phyloP scores from a whole-genome alignment of 2,797 vertebrate genomes.

The Margarornis squamiger region DNA sequence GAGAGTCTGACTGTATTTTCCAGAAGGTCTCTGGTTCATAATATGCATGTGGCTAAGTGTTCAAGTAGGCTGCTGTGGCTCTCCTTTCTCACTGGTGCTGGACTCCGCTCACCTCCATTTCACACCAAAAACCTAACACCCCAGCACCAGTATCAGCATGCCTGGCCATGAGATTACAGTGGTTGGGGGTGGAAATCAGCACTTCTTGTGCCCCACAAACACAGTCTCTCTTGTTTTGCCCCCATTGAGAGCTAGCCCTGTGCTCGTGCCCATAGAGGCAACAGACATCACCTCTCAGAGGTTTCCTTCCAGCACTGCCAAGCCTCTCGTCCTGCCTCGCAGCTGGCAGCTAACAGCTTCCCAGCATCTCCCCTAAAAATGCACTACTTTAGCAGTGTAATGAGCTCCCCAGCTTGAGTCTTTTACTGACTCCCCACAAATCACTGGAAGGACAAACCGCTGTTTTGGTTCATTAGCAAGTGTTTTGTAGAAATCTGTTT shows the following conservation, averaged over 20 bases:
- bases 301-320: not conserved
- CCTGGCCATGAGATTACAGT: not conserved
- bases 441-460: not conserved
- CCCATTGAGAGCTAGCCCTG: no score
- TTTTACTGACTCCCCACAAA: constrained; percentile 20
- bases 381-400: constrained; percentile 22
- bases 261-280: rapidly evolving
- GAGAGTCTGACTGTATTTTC: not conserved
- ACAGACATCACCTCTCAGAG: rapidly evolving
- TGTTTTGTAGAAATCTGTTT: not conserved
- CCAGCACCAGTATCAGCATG: rapidly evolving
- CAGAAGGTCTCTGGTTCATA: not conserved
- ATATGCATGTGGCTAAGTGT: rapidly evolving
- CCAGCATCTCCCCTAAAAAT: constrained; percentile 40
- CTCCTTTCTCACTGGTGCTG: not conserved
- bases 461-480: not conserved
- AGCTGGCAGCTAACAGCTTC: constrained; percentile 33
- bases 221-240: not conserved
- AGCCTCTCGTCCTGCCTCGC: not conserved
- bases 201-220: rapidly evolving
- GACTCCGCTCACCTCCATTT: not conserved
- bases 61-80: not conserved
- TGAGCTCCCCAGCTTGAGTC: not conserved
- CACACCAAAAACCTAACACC: not conserved
- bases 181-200: not conserved